Evolutionary conservation across 1,140 invertebrate species (phyloP), one percentile per base, ranked within the genome.

Genomic region (Brachionus paranguensis): DNA sequence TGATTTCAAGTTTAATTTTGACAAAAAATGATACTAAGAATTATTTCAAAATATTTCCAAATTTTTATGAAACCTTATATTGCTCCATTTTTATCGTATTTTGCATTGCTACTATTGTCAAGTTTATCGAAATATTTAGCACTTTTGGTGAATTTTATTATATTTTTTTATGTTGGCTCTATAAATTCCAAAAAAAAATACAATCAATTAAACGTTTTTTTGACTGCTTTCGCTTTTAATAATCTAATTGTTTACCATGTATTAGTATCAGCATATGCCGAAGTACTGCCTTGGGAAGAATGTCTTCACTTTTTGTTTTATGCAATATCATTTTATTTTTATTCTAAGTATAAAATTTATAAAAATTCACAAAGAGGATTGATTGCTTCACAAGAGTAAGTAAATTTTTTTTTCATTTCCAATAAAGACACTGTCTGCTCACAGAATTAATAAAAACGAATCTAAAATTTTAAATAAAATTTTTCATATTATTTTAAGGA

Each of bases 241-340:
- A 81, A 81, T 60, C 37, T 81, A 7, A 64, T 65, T 27, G 27
- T 55, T 20, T 81, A 64, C 41, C 78, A 64, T 47, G 20, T 81
- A 20, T 24, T 81, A 29, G 78, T 81, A 17, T 10, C 78, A 12
- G 37, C 53, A 29, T 81, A 81, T 68, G 78, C 78, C 6, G 78
- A 81, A 47, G 41, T 64, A 24, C 64, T 81, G 53, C 78, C 53
- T 10, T 81, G 78, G 78, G 78, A 81, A 68, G 64, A 64, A 24
- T 60, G 8, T 8, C 53, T 81, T 29, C 78, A 81, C 17, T 20
- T 81, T 60, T 60, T 41, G 12, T 81, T 81, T 81, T 64, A 81
- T 60, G 3, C 53, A 11, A 60, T 24, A 45, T 60, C 78, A 29
- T 60, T 45, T 64, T 60, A 60, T 81, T 64, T 37, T 47, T 60